Conservation (phyloP, 2,113 vertebrate genomes). For the Amblyornis subalaris region DNA sequence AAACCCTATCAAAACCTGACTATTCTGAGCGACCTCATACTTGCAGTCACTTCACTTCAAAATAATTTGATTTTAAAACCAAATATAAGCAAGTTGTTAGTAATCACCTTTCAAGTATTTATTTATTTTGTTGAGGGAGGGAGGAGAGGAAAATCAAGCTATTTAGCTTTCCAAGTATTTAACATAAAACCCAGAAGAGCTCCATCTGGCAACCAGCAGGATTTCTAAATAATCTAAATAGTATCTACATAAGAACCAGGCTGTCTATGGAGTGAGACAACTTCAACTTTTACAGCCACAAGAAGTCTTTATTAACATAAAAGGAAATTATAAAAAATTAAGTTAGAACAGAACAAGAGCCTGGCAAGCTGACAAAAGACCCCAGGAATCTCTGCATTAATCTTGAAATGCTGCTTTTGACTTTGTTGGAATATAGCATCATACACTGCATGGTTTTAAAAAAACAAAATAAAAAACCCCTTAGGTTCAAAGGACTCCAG, state of each 20-base stretch:
- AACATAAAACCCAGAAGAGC: conserved; percentile 46
- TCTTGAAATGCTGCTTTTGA: conserved; percentile 31
- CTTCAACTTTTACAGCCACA: conserved; percentile 37
- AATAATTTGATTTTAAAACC: conserved; percentile 18
- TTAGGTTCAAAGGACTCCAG: background rate
- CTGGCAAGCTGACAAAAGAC: conserved; percentile 49
- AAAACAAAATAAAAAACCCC: background rate
- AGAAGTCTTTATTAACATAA: conserved; percentile 59
- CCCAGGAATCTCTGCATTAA: conserved; percentile 49
- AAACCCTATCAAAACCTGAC: background rate
- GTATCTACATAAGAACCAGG: conserved; percentile 51
- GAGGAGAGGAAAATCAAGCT: conserved; percentile 19
- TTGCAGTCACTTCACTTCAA: background rate
- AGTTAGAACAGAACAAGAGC: conserved; percentile 42
- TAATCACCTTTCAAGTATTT: conserved; percentile 22
- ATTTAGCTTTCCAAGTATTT: conserved; percentile 46
- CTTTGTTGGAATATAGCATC: conserved; percentile 32
- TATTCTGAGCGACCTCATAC: background rate
- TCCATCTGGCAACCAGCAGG: conserved; percentile 61
- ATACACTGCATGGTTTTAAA: background rate
- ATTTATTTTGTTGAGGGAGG: background rate
- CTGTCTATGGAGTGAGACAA: conserved; percentile 37
- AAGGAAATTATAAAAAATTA: conserved; percentile 63
- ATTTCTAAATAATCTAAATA: conserved; percentile 59
- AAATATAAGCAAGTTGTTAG: conserved; percentile 9